Base-by-base conservation (phyloP, 2,888 invertebrate species). In the Vesta saturnalis region DNA sequence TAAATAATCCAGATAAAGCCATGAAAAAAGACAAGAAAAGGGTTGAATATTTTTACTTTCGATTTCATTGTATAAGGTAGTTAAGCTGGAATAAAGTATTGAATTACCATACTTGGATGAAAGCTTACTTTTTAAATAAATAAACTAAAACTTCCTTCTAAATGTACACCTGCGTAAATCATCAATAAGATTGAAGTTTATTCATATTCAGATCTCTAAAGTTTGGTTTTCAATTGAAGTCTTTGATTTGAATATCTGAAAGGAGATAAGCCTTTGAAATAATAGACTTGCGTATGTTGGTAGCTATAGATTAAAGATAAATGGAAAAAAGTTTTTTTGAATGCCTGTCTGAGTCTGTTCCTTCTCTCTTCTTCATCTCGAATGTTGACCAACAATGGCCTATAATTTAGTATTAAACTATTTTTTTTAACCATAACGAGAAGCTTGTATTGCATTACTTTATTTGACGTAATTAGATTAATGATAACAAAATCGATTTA, bases 231-330 rank as follows among this genome's bases (percentile, higher is more conserved):
- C 71, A 71, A 71, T 71, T 71, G 71, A 68, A 71, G 65, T 65
- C 71, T 71, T 71, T 71, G 68, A 71, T 71, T 71, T 71, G 68
- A 71, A 71, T 71, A 71, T 71, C 65, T 71, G 68, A 71, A 71
- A 71, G 65, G 64, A 71, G 71, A 71, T 71, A 71, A 71, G 71
- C 63, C 64, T 67, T 70, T 71, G 71, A 71, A 71, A 71, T 71
- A 71, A 71, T 71, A 55, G 68, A 56, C 61, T 54, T 3, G 71
- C 71, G 71, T 71, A 71, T 68, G 68, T 65, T 68, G 68, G 70
- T 67, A 68, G 71, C 70, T 68, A 64, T 68, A 73, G 71, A 72
- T 72, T 64, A 54, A 69, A 73, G 73, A 73, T 73, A 73, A 73
- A 73, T 73, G 72, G 70, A 60, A 72, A 71, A 73, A 71, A 71